phyloP scores from a whole-genome alignment of 92 coral and sea anemone species.

The Palythoa grandiflora region DNA sequence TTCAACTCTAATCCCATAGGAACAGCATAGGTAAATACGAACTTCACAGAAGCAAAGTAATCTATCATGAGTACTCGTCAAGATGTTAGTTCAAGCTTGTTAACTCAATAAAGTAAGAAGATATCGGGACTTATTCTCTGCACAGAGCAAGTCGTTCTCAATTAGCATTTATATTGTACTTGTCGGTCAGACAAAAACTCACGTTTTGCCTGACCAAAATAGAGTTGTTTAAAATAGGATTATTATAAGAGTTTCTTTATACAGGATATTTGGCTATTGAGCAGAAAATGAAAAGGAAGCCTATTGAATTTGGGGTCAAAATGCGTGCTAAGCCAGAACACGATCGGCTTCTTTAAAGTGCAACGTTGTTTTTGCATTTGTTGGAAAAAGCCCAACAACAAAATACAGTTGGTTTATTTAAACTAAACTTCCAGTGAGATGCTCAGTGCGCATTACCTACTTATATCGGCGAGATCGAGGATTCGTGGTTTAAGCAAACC shows the following conservation, averaged over 20 bases:
- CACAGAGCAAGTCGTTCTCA: not conserved
- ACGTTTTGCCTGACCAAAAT: constrained; percentile 41
- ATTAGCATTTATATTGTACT: constrained; percentile 47
- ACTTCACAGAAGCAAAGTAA: constrained; percentile 2
- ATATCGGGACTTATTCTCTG: not conserved
- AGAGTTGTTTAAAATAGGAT: constrained; percentile 44
- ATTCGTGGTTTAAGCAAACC: not conserved
- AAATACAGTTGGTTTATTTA: constrained; percentile 11
- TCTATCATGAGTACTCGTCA: constrained; percentile 33
- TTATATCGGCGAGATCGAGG: not conserved
- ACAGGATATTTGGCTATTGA: constrained; percentile 52
- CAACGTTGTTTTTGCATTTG: not conserved
- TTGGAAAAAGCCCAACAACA: not conserved
- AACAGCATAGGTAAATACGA: constrained; percentile 39
- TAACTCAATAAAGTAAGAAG: constrained; percentile 18
- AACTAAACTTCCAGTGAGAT: not conserved
- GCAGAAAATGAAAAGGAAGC: constrained; percentile 42
- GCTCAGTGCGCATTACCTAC: not conserved
- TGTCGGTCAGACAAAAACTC: constrained; percentile 49
- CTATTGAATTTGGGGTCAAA: constrained; percentile 23
- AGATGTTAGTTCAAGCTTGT: constrained; percentile 14
- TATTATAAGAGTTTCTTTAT: constrained; percentile 24
- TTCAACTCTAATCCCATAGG: constrained; percentile 28
- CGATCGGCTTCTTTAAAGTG: constrained; percentile 1
- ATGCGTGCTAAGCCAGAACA: not conserved